Evolutionary conservation across 2,113 vertebrate genomes (phyloP).

Genomic region (Agapornis roseicollis): DNA sequence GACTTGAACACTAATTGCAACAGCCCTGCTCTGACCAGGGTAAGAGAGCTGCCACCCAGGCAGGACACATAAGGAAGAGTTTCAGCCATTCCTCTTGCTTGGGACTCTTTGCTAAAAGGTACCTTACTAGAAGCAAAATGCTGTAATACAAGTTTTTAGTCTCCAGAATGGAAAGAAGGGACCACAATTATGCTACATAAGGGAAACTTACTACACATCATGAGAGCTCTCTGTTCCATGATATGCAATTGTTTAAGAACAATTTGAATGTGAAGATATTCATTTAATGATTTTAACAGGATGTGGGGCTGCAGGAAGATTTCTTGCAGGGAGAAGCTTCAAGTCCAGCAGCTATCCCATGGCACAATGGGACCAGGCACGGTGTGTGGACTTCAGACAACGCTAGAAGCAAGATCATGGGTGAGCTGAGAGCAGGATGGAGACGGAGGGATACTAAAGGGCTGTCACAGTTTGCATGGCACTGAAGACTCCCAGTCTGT

Average conservation of each 20-base stretch:
- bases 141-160: background rate
- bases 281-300: background rate
- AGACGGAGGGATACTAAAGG: background rate
- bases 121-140: background rate
- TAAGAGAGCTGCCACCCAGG: background rate
- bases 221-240: background rate
- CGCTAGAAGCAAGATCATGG: background rate
- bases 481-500: background rate
- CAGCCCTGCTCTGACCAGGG: background rate
- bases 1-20: background rate
- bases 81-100: background rate
- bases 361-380: background rate
- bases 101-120: background rate
- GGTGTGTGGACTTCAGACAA: background rate
- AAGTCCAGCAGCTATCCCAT: background rate
- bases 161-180: background rate
- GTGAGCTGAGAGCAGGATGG: background rate
- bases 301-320: background rate
- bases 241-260: background rate
- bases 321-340: background rate
- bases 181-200: background rate
- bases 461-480: background rate
- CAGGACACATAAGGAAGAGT: background rate
- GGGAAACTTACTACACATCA: background rate
- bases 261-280: background rate